Base-by-base conservation (phyloP, 2,797 vertebrate species). In the Alectoris magna region DNA sequence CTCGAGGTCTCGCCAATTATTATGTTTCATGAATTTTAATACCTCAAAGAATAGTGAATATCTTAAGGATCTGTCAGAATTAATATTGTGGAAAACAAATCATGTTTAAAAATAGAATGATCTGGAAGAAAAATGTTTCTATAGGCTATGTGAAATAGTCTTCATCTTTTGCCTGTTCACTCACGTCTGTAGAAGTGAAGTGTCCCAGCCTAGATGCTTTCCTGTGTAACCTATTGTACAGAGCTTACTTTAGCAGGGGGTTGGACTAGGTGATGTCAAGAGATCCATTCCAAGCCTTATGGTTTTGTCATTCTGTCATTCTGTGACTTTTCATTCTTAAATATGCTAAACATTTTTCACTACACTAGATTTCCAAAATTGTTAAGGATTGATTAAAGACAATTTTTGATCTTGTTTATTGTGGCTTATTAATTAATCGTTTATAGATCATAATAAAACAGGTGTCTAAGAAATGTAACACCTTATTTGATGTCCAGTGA, bases 11-110 rank as follows among this genome's bases (percentile, higher is more conserved):
- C 95, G 82, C 53, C 74, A 48, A 95, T 63, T 91, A 81, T 86
- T 95, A 88, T 80, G 29, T 80, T 79, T 62, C 70, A 95, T 87
- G 53, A 85, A 94, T 95, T 92, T 94, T 86, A 93, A 80, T 64
- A 49, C 5, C 51, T 22, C 34, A 85, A 74, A 87, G 55, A 87
- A n/a, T 31, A 60, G 36, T 68, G 62, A 88, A 39, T 71, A 49
- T 43, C 69, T 73, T 75, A 38, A 78, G 72, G 4, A 41, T 70
- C 19, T 84, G 68, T 87, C 77, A 88, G 18, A 90, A 87, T 44
- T 43, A 34, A 1, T 63, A 27, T 23, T 56, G 16, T 70, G 39
- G 48, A 67, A 83, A 71, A 77, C 19, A 84, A 63, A 77, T 44
- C 15, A 88, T 0, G 0, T 75, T 80, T 81, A 85, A 58, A 15